Percentiles rank a stretch among this genome's conserved stretches.
These are phyloP conservation scores for Sceliomorpha sp. DNA, from an alignment of 2,888 invertebrate species.

Conservation along the genomic window DNA sequence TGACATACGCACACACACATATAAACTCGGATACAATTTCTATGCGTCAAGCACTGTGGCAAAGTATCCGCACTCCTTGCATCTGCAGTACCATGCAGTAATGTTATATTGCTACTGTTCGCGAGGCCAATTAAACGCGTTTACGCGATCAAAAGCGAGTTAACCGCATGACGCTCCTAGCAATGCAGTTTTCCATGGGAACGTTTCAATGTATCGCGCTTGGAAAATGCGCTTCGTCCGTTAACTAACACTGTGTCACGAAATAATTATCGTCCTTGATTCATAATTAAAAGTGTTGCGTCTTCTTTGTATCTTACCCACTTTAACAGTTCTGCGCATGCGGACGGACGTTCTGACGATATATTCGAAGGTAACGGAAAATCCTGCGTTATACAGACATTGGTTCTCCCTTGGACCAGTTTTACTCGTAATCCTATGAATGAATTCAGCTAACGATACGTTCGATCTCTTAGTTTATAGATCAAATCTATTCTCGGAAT, in stretches of 20 bases:
- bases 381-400: no score
- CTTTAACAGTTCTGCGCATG: constrained; percentile 5
- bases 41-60: neutral
- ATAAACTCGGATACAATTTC: constrained; percentile 14
- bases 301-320: constrained; percentile 15
- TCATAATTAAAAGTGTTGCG: constrained; percentile 22
- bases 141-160: constrained; percentile 59
- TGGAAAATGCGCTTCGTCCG: constrained; percentile 1
- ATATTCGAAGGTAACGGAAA: no score
- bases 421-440: no score
- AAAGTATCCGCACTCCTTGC: constrained; percentile 23
- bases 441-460: no score
- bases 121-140: constrained; percentile 60
- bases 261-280: constrained; percentile 34
- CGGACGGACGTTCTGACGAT: constrained; percentile 26
- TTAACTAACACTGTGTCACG: constrained; percentile 19
- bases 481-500: no score
- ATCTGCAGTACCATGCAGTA: constrained; percentile 14
- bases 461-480: no score
- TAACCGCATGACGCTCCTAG: constrained; percentile 50
- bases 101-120: constrained; percentile 34
- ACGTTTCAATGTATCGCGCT: constrained; percentile 28
- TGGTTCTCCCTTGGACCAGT: no score
- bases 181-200: constrained; percentile 19
- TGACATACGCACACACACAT: neutral